Conservation (phyloP, 2,113 vertebrate genomes). For the Stegastes partitus region DNA sequence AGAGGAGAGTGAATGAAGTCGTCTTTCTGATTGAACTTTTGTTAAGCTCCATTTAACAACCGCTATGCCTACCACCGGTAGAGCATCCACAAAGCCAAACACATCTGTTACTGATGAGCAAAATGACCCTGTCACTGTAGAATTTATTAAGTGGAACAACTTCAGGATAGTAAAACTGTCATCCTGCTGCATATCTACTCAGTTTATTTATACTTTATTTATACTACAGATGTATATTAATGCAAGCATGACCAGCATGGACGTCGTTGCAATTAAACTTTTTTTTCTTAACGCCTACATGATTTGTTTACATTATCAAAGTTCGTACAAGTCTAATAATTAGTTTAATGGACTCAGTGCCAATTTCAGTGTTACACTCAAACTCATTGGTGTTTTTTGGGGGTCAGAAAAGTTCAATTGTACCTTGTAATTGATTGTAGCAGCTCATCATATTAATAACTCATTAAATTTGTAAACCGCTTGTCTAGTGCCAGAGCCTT, state of each 20-base stretch:
- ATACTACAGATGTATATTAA: neutral
- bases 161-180: neutral
- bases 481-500: constrained; percentile 3
- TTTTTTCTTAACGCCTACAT: neutral
- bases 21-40: constrained; percentile 33
- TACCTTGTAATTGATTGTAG: neutral
- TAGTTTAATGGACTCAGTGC: neutral
- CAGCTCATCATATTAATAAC: constrained; percentile 6
- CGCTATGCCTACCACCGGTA: constrained; percentile 8
- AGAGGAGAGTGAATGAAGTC: constrained; percentile 33
- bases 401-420: neutral
- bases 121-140: constrained; percentile 2
- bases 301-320: constrained; percentile 3
- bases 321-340: neutral
- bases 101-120: constrained; percentile 28
- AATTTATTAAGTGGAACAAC: constrained; percentile 11
- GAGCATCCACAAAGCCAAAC: constrained; percentile 27
- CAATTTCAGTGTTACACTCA: neutral
- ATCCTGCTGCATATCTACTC: neutral
- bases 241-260: neutral
- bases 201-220: neutral
- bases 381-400: neutral
- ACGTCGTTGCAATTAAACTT: neutral
- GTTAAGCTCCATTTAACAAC: constrained; percentile 51
- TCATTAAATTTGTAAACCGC: neutral